A percentile compares a stretch with the other conserved stretches of the same genome.
phyloP scores from a whole-genome alignment of 2,113 vertebrate genomes.

The Labeo catla region DNA sequence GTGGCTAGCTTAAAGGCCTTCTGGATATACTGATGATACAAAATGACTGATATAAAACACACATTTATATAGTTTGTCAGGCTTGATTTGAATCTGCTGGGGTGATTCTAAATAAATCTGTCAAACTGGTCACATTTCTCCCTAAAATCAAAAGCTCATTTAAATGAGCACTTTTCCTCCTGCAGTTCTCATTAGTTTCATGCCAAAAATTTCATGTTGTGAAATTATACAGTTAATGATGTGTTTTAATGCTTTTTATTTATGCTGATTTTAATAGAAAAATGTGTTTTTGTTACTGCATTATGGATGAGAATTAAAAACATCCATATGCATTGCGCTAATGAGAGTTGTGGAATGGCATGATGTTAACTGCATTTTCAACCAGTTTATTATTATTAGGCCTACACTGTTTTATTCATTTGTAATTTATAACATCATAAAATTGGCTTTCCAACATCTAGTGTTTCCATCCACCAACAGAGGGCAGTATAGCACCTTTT shows the following conservation, averaged over 20 bases:
- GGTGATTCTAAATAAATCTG: neutral
- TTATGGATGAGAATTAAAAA: neutral
- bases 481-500: constrained; percentile 64
- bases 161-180: neutral
- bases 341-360: neutral
- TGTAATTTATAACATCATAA: neutral
- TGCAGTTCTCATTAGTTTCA: neutral
- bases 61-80: neutral
- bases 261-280: neutral
- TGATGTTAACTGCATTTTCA: too few species aligned
- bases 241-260: neutral
- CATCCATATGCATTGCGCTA: neutral
- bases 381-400: neutral
- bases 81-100: neutral
- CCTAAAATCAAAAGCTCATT: neutral
- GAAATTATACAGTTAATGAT: neutral
- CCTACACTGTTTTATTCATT: neutral
- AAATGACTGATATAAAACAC: constrained; percentile 7
- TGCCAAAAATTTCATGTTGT: neutral
- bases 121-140: neutral
- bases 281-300: neutral
- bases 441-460: constrained; percentile 45
- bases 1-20: neutral
- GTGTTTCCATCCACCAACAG: constrained; percentile 56
- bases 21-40: neutral